phyloP scores from a whole-genome alignment of 2,113 vertebrate species.

The Etia nguti region DNA sequence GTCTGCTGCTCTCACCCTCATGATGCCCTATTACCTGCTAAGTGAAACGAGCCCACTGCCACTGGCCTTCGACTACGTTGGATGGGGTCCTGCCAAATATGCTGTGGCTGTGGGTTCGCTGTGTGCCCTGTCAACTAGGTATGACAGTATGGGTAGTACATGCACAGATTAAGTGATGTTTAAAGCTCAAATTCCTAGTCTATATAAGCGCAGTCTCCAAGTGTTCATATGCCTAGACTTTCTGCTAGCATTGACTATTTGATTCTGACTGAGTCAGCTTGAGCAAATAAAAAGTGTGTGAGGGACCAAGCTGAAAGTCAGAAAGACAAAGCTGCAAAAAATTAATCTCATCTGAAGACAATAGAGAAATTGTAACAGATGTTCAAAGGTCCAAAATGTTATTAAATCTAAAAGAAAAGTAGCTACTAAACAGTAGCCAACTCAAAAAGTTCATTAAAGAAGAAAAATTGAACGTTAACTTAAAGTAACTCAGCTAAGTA shows the following conservation, averaged over 20 bases:
- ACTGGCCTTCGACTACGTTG: conserved; percentile 75
- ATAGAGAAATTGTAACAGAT: background rate
- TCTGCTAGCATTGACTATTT: background rate
- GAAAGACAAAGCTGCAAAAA: background rate
- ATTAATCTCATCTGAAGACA: background rate
- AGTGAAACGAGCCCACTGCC: conserved; percentile 77
- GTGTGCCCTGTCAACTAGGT: conserved; percentile 79
- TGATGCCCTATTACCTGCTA: conserved; percentile 86
- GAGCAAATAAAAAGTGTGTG: background rate
- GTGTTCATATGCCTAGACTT: background rate
- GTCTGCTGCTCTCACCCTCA: conserved; percentile 83
- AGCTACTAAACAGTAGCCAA: background rate
- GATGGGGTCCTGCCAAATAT: conserved; percentile 78
- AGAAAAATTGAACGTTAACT: background rate
- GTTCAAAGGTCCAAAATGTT: background rate
- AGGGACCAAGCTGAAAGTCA: background rate
- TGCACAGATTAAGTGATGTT: background rate
- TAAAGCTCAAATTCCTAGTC: background rate
- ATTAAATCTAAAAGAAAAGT: background rate
- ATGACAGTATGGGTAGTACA: background rate
- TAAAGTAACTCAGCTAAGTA: background rate
- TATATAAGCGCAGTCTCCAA: background rate
- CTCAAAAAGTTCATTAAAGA: background rate
- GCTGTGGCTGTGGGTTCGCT: conserved; percentile 75
- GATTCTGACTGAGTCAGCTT: background rate